These are phyloP conservation scores for Gorsachius goisagi DNA, from an alignment of 2,113 vertebrate species.

Conservation along the genomic window DNA sequence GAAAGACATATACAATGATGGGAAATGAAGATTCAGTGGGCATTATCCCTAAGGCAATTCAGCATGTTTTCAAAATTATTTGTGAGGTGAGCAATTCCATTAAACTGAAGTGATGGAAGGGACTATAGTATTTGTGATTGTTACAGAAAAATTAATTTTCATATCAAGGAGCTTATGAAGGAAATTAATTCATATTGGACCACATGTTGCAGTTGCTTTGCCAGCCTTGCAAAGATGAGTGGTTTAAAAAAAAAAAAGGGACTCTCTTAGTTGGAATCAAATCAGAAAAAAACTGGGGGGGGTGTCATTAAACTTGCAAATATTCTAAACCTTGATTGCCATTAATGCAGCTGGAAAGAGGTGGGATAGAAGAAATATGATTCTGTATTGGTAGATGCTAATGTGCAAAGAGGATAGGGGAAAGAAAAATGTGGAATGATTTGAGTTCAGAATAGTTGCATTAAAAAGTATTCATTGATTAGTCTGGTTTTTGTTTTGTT, in stretches of 20 bases:
- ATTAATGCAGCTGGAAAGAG: neutral
- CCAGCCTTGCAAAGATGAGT: neutral
- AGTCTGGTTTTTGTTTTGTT: neutral
- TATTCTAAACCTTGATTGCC: neutral
- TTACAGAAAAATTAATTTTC: neutral
- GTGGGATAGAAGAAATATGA: neutral
- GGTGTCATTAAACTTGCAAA: neutral
- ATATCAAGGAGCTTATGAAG: neutral
- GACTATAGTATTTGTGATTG: neutral
- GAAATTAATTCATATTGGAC: neutral
- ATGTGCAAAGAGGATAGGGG: neutral
- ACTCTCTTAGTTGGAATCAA: neutral
- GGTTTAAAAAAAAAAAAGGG: neutral
- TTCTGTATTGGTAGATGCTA: neutral
- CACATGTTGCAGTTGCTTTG: neutral
- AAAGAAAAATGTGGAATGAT: neutral
- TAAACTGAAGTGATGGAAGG: neutral
- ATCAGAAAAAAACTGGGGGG: neutral
- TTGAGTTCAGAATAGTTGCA: neutral
- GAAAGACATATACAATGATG: constrained; percentile 98
- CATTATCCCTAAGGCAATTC: constrained; percentile 89
- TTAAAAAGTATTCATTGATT: neutral
- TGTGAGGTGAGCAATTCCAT: constrained; percentile 76
- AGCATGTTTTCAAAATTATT: constrained; percentile 90
- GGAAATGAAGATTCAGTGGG: constrained; percentile 79